Conservation (phyloP, 2,797 vertebrate species). For the Remorina albescens region DNA sequence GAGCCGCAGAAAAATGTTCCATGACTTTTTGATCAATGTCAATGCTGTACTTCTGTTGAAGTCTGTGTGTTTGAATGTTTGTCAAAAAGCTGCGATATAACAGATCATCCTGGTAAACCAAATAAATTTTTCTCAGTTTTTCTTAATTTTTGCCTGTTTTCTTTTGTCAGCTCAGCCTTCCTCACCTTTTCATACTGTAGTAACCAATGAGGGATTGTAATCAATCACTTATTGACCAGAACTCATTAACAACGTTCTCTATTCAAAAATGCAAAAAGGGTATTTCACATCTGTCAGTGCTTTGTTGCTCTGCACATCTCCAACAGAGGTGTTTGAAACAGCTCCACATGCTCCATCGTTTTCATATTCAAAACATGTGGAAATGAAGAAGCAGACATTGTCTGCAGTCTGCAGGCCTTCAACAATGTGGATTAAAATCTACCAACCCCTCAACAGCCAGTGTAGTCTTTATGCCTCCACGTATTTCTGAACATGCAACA, state of each 20-base stretch:
- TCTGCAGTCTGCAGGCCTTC: not conserved
- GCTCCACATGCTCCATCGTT: not conserved
- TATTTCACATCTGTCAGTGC: too few relatives aligned
- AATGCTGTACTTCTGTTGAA: not conserved
- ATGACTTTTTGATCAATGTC: slow-evolving; percentile 21
- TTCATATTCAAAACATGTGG: not conserved
- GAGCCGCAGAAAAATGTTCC: slow-evolving; percentile 5
- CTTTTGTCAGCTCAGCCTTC: not conserved
- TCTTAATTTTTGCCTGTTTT: not conserved
- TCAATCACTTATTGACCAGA: too few relatives aligned
- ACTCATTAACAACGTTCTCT: too few relatives aligned
- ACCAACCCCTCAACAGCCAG: slow-evolving; percentile 1
- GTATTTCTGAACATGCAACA: not conserved
- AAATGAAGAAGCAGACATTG: not conserved
- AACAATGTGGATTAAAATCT: not conserved
- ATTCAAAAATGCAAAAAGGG: too few relatives aligned
- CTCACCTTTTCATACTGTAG: not conserved
- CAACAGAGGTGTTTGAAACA: too few relatives aligned
- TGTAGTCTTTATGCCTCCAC: slow-evolving; percentile 1
- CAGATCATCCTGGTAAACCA: not conserved
- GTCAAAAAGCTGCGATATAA: not conserved
- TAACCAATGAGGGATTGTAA: too few relatives aligned
- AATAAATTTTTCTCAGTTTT: not conserved
- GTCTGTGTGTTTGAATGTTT: not conserved
- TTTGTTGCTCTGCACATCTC: not conserved